phyloP scores from a whole-genome alignment of 1,140 invertebrate species.

The Mizuhopecten yessoensis region DNA sequence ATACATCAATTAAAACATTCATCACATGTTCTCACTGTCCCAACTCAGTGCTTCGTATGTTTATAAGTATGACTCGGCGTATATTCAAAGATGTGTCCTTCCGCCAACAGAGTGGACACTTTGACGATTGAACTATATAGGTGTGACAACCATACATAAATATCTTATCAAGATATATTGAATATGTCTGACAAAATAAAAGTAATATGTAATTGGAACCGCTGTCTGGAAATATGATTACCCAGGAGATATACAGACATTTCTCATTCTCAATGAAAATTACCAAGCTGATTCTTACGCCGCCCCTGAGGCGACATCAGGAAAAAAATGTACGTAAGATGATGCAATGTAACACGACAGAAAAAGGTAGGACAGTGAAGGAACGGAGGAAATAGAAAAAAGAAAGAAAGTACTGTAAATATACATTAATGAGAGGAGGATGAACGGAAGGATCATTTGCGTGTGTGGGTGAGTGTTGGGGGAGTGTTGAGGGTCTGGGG shows the following conservation, averaged over 20 bases:
- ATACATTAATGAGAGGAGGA: no score
- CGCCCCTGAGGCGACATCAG: no score
- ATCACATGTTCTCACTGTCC: no score
- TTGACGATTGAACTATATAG: no score
- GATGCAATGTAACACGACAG: no score
- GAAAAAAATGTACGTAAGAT: neutral
- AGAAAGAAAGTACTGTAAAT: no score
- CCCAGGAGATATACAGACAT: conserved; percentile 7
- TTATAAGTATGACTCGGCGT: neutral
- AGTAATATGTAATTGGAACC: neutral
- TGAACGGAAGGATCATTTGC: no score
- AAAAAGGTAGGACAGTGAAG: neutral
- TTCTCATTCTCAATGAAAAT: neutral
- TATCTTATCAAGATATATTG: neutral
- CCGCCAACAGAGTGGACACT: no score
- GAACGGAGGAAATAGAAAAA: neutral
- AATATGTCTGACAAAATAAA: conserved; percentile 4
- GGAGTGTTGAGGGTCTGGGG: no score
- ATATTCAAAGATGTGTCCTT: neutral
- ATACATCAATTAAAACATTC: no score
- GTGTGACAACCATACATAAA: neutral
- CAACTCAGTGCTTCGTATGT: no score
- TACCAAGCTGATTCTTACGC: neutral
- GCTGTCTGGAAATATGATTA: conserved; percentile 39
- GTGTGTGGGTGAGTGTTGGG: no score